Evolutionary conservation across 2,888 invertebrate species (phyloP).

Genomic region (Patella ulyssiponensis): DNA sequence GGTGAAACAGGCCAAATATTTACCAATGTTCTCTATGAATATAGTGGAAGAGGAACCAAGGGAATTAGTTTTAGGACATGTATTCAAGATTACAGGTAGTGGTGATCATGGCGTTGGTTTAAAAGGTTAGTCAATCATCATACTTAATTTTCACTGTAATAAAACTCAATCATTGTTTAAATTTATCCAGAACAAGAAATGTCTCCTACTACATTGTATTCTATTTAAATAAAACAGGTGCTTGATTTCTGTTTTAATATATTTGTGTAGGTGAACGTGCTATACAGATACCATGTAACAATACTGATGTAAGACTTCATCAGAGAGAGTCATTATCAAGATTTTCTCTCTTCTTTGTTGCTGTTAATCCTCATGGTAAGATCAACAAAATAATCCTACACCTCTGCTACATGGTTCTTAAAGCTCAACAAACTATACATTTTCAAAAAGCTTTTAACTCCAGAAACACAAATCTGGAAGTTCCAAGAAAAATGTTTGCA

Average conservation of each 20-base stretch:
- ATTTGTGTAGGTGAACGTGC: constrained; percentile 54
- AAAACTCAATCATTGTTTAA: too few species aligned
- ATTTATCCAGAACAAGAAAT: too few species aligned
- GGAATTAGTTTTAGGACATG: constrained; percentile 57
- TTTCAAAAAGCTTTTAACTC: too few species aligned
- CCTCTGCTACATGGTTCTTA: too few species aligned
- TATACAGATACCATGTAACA: constrained; percentile 51
- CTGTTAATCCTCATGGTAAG: constrained; percentile 58
- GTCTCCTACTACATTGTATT: too few species aligned
- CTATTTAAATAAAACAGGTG: too few species aligned
- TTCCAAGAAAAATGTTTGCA: too few species aligned
- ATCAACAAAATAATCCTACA: too few species aligned
- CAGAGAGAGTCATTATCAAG: constrained; percentile 54
- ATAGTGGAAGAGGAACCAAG: constrained; percentile 57
- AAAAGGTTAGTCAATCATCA: constrained; percentile 46
- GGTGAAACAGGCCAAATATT: constrained; percentile 50
- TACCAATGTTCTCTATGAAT: constrained; percentile 57
- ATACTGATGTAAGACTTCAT: constrained; percentile 31
- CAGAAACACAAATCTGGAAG: too few species aligned
- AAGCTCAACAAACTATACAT: too few species aligned
- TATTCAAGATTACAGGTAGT: constrained; percentile 58
- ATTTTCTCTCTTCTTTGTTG: constrained; percentile 63
- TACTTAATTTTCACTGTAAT: background rate
- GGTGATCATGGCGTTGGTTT: constrained; percentile 56
- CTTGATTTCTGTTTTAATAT: too few species aligned